Conservation (phyloP, 2,113 vertebrate species). For the Galeopterus variegatus region DNA sequence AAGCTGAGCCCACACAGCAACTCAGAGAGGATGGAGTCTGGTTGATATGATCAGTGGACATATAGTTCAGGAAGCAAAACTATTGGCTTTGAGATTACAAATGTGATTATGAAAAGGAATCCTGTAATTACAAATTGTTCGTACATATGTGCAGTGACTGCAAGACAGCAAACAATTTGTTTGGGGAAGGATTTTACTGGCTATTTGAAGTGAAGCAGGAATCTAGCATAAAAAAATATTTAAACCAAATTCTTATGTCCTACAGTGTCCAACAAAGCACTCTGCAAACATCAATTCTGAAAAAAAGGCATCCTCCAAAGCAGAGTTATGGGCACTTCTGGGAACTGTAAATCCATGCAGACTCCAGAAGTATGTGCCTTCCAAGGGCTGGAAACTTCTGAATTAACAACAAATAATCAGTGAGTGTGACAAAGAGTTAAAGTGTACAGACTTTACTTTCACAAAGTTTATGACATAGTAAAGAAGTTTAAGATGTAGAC, state of each 20-base stretch:
- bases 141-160: conserved; percentile 1
- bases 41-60: conserved; percentile 31
- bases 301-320: not conserved
- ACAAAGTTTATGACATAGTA: conserved; percentile 77
- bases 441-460: conserved; percentile 71
- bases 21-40: not conserved
- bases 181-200: conserved; percentile 49
- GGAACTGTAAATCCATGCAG: conserved; percentile 77
- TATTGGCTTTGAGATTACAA: conserved; percentile 25
- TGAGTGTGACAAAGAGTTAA: conserved; percentile 72
- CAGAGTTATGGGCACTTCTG: conserved; percentile 67
- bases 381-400: conserved; percentile 69
- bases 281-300: conserved; percentile 62
- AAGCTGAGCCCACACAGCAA: not conserved
- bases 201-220: conserved; percentile 52
- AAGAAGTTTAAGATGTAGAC: conserved; percentile 78
- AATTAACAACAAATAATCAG: conserved; percentile 77
- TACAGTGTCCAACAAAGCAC: conserved; percentile 50
- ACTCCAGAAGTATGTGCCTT: conserved; percentile 74
- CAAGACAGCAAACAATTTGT: conserved; percentile 21
- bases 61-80: conserved; percentile 51
- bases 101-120: conserved; percentile 24
- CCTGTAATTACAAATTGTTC: conserved; percentile 40
- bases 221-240: conserved; percentile 45
- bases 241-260: conserved; percentile 63